Base-by-base conservation (phyloP, 2,797 vertebrate genomes). In the Euphonia xanthogaster region DNA sequence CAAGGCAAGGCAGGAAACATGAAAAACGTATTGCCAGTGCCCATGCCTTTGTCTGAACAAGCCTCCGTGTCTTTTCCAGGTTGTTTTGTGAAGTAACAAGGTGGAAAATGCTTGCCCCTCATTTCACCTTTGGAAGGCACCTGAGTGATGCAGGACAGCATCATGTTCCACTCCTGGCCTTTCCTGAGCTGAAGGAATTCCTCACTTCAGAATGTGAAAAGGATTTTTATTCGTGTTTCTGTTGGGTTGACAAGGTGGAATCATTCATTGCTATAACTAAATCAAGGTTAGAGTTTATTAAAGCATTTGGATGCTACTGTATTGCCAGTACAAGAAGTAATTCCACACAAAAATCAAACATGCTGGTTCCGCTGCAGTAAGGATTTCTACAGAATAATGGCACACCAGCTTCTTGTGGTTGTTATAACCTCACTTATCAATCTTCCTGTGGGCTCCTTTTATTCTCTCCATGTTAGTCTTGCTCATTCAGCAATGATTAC, bases 21-120 rank as follows among this genome's bases (percentile, higher is more conserved):
- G 0, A 82, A 40, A 76, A 67, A 45, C 0, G 0, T 8, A 15
- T 9, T 42, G 48, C 23, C 45, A 45, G 9, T 79, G 65, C 40
- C 39, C 28, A 0, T 19, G 33, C 51, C 67, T 61, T 37, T 37
- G 28, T 42, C 55, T 85, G 85, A 75, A 63, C 19, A 48, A 79
- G 33, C 33, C 8, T 50, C 42, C 0, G 0, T 53, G 44, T 62
- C 44, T 79, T 70, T 81, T 73, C 61, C 48, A 14, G 23, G 18
- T 55, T 55, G 58, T 65, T 92, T 51, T 58, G n/a, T 86, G 54
- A 71, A 67, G 53, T 48, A 73, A 40, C 45, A 19, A 81, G 45
- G 50, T 58, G 27, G n/a, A 68, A 75, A 65, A 57, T 39, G 11
- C n/a, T 60, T 75, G 51, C 3, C 39, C 31, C 27, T 82, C 35